Percentiles rank a stretch among this genome's conserved stretches.
These are phyloP conservation scores for Sympetrum striolatum DNA, from an alignment of 2,888 invertebrate genomes.

Conservation along the genomic window DNA sequence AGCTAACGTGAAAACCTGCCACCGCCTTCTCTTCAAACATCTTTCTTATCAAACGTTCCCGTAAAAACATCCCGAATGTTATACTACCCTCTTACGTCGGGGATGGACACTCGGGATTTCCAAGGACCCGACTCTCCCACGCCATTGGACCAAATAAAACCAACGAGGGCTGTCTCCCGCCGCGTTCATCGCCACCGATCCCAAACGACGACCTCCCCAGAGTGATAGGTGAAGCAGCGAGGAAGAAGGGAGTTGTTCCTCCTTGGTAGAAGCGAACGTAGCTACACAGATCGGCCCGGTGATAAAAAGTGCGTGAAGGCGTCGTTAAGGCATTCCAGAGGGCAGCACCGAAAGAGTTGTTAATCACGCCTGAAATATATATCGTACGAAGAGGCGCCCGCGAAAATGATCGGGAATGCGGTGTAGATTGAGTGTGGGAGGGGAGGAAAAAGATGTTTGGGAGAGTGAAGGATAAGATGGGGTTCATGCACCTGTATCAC, in stretches of 20 bases:
- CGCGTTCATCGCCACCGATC: not conserved
- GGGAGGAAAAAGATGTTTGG: not conserved
- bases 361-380: not conserved
- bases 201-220: not conserved
- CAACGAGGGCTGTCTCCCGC: not conserved
- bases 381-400: not conserved
- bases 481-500: conserved; percentile 19
- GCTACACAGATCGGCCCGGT: not conserved
- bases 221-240: not conserved
- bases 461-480: not conserved
- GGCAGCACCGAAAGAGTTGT: not conserved
- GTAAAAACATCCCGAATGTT: not conserved
- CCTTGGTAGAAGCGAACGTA: not conserved
- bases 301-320: not conserved
- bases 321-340: not conserved
- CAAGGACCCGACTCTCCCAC: not conserved
- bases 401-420: not conserved
- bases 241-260: not conserved
- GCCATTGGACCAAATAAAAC: not conserved
- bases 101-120: not conserved
- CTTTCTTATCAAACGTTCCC: not conserved
- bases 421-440: not conserved
- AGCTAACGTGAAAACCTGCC: too few species aligned
- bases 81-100: not conserved
- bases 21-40: too few species aligned